A percentile compares a stretch with the other conserved stretches of the same genome.
Evolutionary conservation across 2,113 vertebrate species (phyloP).

Genomic region (Mohoua ochrocephala): DNA sequence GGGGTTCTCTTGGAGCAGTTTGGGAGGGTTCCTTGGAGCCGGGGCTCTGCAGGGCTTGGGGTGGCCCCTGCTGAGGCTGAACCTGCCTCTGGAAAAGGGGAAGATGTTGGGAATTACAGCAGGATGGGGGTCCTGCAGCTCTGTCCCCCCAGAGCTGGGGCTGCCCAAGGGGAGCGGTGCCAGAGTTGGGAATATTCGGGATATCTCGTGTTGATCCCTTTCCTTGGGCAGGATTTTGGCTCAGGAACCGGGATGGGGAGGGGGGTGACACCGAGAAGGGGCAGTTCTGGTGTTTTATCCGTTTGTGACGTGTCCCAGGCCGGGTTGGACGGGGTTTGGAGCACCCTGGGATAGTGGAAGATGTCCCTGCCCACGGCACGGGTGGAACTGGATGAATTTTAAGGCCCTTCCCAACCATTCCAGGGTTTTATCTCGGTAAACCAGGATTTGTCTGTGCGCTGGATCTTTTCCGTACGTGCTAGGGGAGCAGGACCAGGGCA

Average conservation of each 20-base stretch:
- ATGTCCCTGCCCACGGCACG: neutral
- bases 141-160: neutral
- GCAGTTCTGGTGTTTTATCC: neutral
- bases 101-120: neutral
- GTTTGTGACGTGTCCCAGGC: neutral
- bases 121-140: neutral
- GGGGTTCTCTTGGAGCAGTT: neutral
- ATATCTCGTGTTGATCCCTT: neutral
- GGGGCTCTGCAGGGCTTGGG: neutral
- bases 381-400: neutral
- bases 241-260: rapidly evolving
- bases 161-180: neutral
- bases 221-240: neutral
- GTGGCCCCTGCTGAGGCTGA: neutral
- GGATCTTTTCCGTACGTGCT: rapidly evolving
- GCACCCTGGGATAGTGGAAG: neutral
- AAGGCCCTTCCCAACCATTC: neutral
- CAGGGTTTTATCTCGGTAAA: rapidly evolving
- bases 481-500: rapidly evolving
- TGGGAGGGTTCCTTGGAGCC: neutral
- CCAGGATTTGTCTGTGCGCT: rapidly evolving
- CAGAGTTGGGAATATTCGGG: neutral
- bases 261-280: rapidly evolving
- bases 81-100: neutral
- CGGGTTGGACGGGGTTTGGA: neutral